Conservation (phyloP, 1,140 invertebrate species). For the Ceratina australensis region DNA sequence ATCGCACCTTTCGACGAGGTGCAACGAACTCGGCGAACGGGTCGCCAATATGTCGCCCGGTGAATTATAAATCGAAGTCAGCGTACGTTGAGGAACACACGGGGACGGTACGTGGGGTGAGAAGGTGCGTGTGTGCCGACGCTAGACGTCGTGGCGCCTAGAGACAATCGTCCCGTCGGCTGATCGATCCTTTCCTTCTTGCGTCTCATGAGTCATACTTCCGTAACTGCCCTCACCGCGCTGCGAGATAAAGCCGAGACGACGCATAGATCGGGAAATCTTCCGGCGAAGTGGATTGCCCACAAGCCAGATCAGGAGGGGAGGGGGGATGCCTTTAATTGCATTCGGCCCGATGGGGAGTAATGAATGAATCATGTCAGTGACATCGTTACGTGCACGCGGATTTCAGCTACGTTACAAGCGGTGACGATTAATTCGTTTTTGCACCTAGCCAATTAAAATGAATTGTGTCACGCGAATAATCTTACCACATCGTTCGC, state of each 20-base stretch:
- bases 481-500: no score
- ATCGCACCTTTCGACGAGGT: slow-evolving; percentile 21
- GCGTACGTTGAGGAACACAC: slow-evolving; percentile 42
- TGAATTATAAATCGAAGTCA: slow-evolving; percentile 66
- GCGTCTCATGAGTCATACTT: slow-evolving; percentile 75
- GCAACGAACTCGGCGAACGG: slow-evolving; percentile 58
- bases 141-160: slow-evolving; percentile 78
- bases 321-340: slow-evolving; percentile 9
- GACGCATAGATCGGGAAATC: slow-evolving; percentile 8
- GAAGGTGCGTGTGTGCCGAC: slow-evolving; percentile 71
- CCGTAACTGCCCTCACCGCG: slow-evolving; percentile 30
- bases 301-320: not conserved
- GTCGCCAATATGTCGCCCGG: slow-evolving; percentile 51
- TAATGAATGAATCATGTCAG: slow-evolving; percentile 2
- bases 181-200: slow-evolving; percentile 77
- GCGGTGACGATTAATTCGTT: not conserved
- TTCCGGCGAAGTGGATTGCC: slow-evolving; percentile 4
- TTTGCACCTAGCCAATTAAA: no score
- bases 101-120: slow-evolving; percentile 6
- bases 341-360: not conserved
- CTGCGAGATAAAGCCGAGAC: not conserved
- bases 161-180: slow-evolving; percentile 72
- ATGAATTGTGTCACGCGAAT: no score
- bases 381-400: not conserved
- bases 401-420: slow-evolving; percentile 7